phyloP scores from a whole-genome alignment of 2,888 invertebrate species.

The Drosophila neutralis region DNA sequence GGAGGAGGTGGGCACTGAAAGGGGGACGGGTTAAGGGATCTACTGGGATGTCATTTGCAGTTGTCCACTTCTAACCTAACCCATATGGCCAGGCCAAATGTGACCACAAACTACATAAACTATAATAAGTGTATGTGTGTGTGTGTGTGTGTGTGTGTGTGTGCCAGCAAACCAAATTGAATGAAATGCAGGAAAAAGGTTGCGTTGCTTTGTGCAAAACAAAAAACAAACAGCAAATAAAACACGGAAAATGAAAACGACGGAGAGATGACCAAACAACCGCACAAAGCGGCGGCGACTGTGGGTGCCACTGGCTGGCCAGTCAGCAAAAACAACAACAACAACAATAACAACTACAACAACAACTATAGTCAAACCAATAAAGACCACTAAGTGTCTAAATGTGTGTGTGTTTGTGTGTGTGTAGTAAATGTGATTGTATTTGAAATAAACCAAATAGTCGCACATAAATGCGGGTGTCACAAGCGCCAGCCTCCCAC shows the following conservation, averaged over 20 bases:
- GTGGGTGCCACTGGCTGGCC: constrained; percentile 66
- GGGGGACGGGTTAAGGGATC: constrained; percentile 27
- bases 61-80: constrained; percentile 54
- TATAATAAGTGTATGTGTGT: constrained; percentile 57
- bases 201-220: constrained; percentile 40
- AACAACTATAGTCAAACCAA: constrained; percentile 61
- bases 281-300: constrained; percentile 65
- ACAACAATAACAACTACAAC: constrained; percentile 25
- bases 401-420: constrained; percentile 53
- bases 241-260: constrained; percentile 31
- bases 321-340: constrained; percentile 33
- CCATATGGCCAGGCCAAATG: constrained; percentile 74
- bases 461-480: constrained; percentile 81
- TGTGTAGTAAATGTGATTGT: constrained; percentile 71
- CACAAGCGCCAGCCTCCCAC: constrained; percentile 43
- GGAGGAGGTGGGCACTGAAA: neutral
- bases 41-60: constrained; percentile 58
- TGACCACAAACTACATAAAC: constrained; percentile 81
- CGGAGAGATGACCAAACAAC: constrained; percentile 67
- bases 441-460: constrained; percentile 81
- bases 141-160: constrained; percentile 20
- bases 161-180: constrained; percentile 64
- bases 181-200: constrained; percentile 74
- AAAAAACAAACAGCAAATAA: constrained; percentile 31
- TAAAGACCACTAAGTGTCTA: constrained; percentile 81